Conservation (phyloP, 2,113 vertebrate genomes). For the Eudyptes chrysolophus region DNA sequence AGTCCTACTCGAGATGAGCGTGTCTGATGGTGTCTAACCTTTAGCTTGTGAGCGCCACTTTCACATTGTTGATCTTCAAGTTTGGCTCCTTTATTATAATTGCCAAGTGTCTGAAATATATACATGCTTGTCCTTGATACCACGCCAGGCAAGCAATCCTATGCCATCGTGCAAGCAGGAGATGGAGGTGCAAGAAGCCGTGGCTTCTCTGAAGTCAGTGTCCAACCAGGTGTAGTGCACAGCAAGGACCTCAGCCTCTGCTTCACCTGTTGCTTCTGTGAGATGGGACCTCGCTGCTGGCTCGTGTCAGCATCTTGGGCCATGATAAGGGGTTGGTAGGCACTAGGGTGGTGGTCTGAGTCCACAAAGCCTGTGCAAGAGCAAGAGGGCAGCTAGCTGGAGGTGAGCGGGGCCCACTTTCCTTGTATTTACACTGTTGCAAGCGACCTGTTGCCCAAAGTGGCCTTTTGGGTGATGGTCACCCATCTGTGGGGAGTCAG, state of each 20-base stretch:
- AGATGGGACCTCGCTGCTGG: neutral
- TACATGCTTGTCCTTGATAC: neutral
- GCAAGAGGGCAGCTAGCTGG: neutral
- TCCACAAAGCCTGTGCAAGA: neutral
- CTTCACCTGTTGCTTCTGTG: neutral
- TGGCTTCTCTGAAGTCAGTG: neutral
- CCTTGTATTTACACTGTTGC: neutral
- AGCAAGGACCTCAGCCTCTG: neutral
- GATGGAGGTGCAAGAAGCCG: neutral
- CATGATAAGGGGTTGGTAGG: neutral
- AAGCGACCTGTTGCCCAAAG: neutral
- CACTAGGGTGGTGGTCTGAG: neutral
- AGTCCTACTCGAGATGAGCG: neutral
- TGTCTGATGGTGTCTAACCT: neutral
- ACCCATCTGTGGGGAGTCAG: accelerated
- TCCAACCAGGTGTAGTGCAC: neutral
- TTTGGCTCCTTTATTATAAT: neutral
- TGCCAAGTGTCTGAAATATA: neutral
- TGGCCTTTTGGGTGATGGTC: neutral
- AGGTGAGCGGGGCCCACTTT: neutral
- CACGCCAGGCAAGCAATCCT: neutral
- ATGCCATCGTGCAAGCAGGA: accelerated
- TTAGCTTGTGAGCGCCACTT: neutral
- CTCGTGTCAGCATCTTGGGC: neutral
- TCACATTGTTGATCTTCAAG: neutral